These are phyloP conservation scores for Ichneumoninae sp. DNA, from an alignment of 2,888 invertebrate genomes.

Conservation along the genomic window DNA sequence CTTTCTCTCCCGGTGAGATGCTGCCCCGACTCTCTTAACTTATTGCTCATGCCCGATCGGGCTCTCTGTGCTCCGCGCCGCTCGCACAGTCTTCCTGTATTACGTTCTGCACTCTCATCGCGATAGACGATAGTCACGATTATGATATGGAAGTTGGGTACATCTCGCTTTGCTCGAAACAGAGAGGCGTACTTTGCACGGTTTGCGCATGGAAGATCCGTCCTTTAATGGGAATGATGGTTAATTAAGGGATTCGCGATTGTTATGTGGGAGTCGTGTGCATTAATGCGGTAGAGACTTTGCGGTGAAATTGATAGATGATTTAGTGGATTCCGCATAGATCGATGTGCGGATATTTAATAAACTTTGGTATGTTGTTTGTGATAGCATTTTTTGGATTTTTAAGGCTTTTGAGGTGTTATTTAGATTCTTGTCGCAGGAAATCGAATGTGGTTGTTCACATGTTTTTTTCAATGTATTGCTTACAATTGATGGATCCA, in stretches of 20 bases:
- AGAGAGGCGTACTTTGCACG: too few relatives aligned
- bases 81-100: slow-evolving; percentile 63
- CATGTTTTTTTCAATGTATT: too few relatives aligned
- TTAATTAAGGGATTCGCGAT: neutral
- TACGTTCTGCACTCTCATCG: slow-evolving; percentile 64
- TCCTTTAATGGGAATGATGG: neutral
- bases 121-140: slow-evolving; percentile 65
- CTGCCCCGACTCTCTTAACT: slow-evolving; percentile 16
- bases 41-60: slow-evolving; percentile 6
- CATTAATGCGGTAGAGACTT: too few relatives aligned
- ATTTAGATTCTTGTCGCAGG: too few relatives aligned
- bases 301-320: too few relatives aligned
- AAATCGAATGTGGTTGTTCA: too few relatives aligned
- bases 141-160: slow-evolving; percentile 49
- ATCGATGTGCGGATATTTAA: neutral
- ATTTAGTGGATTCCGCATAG: neutral
- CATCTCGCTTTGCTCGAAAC: neutral
- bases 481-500: neutral
- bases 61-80: slow-evolving; percentile 31
- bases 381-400: too few relatives aligned
- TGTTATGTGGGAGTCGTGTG: too few relatives aligned
- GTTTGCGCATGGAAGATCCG: too few relatives aligned
- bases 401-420: too few relatives aligned
- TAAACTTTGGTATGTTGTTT: too few relatives aligned
- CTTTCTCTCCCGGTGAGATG: slow-evolving; percentile 51